Conservation (phyloP, 2,113 vertebrate species). For the Gracilinanus agilis region DNA sequence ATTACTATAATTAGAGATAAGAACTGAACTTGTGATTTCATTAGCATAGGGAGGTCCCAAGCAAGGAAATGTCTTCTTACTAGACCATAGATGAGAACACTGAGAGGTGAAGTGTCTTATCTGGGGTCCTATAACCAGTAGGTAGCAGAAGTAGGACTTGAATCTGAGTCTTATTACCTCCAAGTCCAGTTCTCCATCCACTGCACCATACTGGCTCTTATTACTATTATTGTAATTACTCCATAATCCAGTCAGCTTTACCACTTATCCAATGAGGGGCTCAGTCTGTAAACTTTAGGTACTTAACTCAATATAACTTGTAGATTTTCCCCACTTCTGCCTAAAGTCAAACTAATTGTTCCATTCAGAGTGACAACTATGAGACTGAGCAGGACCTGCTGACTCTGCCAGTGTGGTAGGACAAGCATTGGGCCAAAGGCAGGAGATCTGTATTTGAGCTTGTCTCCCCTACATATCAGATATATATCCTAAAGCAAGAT, state of each 20-base stretch:
- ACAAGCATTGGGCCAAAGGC: conserved; percentile 30
- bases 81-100: not conserved
- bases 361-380: not conserved
- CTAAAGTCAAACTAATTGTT: not conserved
- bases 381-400: not conserved
- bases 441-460: conserved; percentile 46
- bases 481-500: not conserved
- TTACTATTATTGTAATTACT: not conserved
- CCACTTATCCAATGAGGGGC: not conserved
- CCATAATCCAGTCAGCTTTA: not conserved
- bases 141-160: not conserved
- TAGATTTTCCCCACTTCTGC: not conserved
- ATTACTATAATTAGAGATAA: not conserved
- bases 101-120: not conserved
- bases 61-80: not conserved
- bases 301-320: not conserved
- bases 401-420: not conserved
- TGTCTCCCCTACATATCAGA: not conserved
- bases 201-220: not conserved
- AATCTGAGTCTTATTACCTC: not conserved
- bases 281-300: not conserved
- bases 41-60: not conserved
- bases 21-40: not conserved
- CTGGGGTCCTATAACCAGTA: not conserved
- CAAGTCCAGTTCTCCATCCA: not conserved